A percentile compares a stretch with the other conserved stretches of the same genome.
phyloP scores from a whole-genome alignment of 2,888 invertebrate species.

The Papilio elwesi region DNA sequence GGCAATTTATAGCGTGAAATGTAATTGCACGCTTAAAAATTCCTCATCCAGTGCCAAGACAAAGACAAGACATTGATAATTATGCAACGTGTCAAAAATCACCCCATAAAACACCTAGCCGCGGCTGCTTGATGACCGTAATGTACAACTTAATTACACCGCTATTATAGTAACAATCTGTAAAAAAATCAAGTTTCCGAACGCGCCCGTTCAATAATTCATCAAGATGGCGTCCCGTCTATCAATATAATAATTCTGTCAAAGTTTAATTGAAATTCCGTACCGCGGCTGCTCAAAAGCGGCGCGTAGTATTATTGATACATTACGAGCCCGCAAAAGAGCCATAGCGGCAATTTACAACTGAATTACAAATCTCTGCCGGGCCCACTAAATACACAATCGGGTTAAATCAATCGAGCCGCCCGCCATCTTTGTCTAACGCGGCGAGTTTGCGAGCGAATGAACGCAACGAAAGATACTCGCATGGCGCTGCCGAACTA shows the following conservation, averaged over 20 bases:
- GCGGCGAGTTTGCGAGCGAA: slow-evolving; percentile 7
- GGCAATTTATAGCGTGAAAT: slow-evolving; percentile 27
- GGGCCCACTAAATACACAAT: slow-evolving; percentile 79
- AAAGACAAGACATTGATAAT: slow-evolving; percentile 26
- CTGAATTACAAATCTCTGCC: slow-evolving; percentile 82
- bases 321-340: slow-evolving; percentile 79
- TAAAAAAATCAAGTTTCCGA: slow-evolving; percentile 53
- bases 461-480: slow-evolving; percentile 52
- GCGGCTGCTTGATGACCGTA: slow-evolving; percentile 28
- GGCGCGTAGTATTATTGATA: slow-evolving; percentile 77
- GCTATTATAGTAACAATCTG: slow-evolving; percentile 55
- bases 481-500: slow-evolving; percentile 56
- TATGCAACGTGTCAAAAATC: slow-evolving; percentile 44
- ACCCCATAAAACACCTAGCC: slow-evolving; percentile 40
- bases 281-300: slow-evolving; percentile 63
- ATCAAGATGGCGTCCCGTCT: slow-evolving; percentile 72
- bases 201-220: slow-evolving; percentile 67
- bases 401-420: slow-evolving; percentile 78
- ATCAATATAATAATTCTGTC: slow-evolving; percentile 83
- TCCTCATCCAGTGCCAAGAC: neutral
- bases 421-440: slow-evolving; percentile 54
- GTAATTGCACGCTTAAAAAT: slow-evolving; percentile 26
- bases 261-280: slow-evolving; percentile 81
- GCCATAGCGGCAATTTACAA: slow-evolving; percentile 79
- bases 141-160: slow-evolving; percentile 49